These are phyloP conservation scores for Trididemnum clinides DNA, from an alignment of 23 tunicate genomes.

Conservation along the genomic window DNA sequence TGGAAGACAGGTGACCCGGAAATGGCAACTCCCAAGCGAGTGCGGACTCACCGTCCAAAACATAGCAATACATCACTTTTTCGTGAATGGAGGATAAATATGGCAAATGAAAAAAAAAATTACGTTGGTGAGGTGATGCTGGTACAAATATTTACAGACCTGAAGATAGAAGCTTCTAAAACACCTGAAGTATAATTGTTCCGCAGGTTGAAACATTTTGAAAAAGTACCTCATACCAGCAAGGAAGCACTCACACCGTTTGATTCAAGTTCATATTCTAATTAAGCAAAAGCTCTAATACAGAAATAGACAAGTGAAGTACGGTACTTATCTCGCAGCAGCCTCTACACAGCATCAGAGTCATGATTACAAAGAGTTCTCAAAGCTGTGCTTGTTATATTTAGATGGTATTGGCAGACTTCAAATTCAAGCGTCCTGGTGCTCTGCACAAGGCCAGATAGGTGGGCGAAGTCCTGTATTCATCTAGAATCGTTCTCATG, in stretches of 20 bases:
- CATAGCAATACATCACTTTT: no score
- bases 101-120: no score
- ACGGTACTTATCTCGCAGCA: neutral
- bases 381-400: constrained; percentile 4
- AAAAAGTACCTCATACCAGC: neutral
- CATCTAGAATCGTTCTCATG: neutral
- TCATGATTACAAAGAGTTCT: neutral
- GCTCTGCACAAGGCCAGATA: constrained; percentile 10
- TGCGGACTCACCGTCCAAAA: no score
- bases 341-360: neutral
- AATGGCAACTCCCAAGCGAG: no score
- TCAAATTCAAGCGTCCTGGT: constrained; percentile 9
- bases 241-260: neutral
- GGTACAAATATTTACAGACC: neutral
- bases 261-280: neutral
- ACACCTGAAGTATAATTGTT: neutral
- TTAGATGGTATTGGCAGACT: neutral
- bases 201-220: neutral
- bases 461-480: neutral
- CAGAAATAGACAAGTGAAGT: neutral
- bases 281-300: neutral
- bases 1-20: no score
- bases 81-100: no score
- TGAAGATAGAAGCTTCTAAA: constrained; percentile 9
- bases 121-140: constrained; percentile 1